phyloP scores from a whole-genome alignment of 2,113 vertebrate species.

The Opisthocomus hoazin region DNA sequence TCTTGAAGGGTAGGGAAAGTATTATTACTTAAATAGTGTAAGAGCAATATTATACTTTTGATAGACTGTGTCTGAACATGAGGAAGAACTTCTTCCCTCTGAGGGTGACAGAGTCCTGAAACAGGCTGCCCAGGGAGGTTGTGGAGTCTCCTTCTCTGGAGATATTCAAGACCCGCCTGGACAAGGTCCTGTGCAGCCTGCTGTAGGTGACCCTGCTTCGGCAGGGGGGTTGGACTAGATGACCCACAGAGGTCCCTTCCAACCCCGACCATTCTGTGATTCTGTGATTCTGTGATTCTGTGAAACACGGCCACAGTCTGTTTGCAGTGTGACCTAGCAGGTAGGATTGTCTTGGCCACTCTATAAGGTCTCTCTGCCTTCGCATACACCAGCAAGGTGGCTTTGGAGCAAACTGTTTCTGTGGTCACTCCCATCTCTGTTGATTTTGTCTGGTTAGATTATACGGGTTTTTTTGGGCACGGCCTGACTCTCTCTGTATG shows the following conservation, averaged over 20 bases:
- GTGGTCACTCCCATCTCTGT: neutral
- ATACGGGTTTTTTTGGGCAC: neutral
- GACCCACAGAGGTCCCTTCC: too few relatives aligned
- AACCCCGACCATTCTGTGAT: too few relatives aligned
- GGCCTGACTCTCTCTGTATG: too few relatives aligned
- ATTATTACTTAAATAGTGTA: neutral
- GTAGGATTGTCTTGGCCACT: neutral
- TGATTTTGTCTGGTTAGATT: neutral
- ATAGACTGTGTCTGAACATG: neutral
- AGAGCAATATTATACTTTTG: neutral
- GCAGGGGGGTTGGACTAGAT: too few relatives aligned
- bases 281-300: too few relatives aligned
- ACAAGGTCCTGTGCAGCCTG: too few relatives aligned
- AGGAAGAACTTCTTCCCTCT: too few relatives aligned
- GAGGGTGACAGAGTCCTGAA: too few relatives aligned
- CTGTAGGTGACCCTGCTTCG: too few relatives aligned
- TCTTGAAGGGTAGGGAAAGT: neutral
- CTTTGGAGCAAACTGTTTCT: neutral
- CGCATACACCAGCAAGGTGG: accelerated
- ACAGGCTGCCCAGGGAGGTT: too few relatives aligned
- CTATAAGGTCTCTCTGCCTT: neutral
- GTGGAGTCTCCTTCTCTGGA: too few relatives aligned
- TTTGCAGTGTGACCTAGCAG: neutral
- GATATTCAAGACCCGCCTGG: too few relatives aligned
- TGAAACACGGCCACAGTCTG: neutral